Percentiles rank a stretch among this genome's conserved stretches.
Evolutionary conservation across 2,113 vertebrate genomes (phyloP).

Genomic region (Scomber japonicus): DNA sequence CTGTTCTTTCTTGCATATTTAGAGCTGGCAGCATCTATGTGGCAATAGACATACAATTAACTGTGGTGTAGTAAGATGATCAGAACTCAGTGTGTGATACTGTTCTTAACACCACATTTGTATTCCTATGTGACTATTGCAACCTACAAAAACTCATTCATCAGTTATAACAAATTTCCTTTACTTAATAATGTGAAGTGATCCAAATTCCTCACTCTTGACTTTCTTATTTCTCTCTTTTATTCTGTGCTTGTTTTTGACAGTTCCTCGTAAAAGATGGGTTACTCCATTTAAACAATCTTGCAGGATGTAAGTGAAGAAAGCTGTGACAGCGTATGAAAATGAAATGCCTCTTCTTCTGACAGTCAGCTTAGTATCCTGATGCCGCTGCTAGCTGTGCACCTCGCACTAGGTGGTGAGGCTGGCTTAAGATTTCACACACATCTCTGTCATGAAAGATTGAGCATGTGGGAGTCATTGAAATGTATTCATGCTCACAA

Average conservation of each 20-base stretch:
- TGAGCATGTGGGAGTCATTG: constrained; percentile 81
- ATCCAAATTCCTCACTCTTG: constrained; percentile 26
- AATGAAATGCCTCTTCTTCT: constrained; percentile 42
- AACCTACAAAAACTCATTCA: constrained; percentile 20
- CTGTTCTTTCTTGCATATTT: constrained; percentile 60
- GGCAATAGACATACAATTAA: constrained; percentile 42
- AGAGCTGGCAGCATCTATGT: constrained; percentile 49
- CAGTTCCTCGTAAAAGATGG: constrained; percentile 3
- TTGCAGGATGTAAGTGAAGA: constrained; percentile 21
- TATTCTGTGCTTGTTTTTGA: constrained; percentile 30
- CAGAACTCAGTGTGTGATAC: not conserved
- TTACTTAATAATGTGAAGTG: constrained; percentile 3
- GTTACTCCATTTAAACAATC: constrained; percentile 43
- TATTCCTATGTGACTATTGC: constrained; percentile 14
- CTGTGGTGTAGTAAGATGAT: constrained; percentile 39
- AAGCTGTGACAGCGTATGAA: constrained; percentile 49
- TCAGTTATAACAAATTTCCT: constrained; percentile 11
- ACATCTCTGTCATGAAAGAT: constrained; percentile 78
- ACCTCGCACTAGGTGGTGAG: constrained; percentile 54
- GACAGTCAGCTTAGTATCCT: constrained; percentile 56
- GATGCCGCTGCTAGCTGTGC: constrained; percentile 49
- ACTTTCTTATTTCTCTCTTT: constrained; percentile 10
- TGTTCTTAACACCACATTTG: constrained; percentile 22
- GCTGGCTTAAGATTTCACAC: constrained; percentile 75
- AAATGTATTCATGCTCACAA: constrained; percentile 82